phyloP scores from a whole-genome alignment of 53 echinoderm and acorn worm genomes.

The Luidia sarsii region DNA sequence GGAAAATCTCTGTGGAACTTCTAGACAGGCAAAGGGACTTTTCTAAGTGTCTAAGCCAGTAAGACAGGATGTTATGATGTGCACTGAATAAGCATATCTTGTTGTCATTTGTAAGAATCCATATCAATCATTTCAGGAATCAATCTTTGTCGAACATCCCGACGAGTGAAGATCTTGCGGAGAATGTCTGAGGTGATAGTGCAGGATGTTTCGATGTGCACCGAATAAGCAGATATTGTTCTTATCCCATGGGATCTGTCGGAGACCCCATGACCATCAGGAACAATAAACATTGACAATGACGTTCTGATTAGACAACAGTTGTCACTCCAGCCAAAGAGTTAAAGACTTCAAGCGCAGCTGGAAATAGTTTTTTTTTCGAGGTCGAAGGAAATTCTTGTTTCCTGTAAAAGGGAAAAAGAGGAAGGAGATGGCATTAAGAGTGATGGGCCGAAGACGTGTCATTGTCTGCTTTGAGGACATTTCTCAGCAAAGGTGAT shows the following conservation, averaged over 20 bases:
- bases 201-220: neutral
- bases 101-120: neutral
- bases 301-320: neutral
- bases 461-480: conserved; percentile 21
- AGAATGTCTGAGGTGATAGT: neutral
- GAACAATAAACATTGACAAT: no score
- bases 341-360: neutral
- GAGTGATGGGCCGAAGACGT: conserved; percentile 17
- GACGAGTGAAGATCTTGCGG: neutral
- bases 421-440: conserved; percentile 38
- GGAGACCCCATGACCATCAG: neutral
- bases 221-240: neutral
- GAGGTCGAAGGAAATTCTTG: conserved; percentile 39
- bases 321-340: neutral
- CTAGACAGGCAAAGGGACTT: no score
- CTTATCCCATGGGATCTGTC: no score
- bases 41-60: no score
- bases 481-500: neutral
- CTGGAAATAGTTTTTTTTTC: conserved; percentile 19
- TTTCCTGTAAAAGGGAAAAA: conserved; percentile 37
- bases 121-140: conserved; percentile 16
- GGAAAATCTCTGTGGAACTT: no score
- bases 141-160: neutral
- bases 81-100: no score
- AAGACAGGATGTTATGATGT: no score